Conservation (phyloP, 2,888 invertebrate genomes). For the Calameuta pallipes region DNA sequence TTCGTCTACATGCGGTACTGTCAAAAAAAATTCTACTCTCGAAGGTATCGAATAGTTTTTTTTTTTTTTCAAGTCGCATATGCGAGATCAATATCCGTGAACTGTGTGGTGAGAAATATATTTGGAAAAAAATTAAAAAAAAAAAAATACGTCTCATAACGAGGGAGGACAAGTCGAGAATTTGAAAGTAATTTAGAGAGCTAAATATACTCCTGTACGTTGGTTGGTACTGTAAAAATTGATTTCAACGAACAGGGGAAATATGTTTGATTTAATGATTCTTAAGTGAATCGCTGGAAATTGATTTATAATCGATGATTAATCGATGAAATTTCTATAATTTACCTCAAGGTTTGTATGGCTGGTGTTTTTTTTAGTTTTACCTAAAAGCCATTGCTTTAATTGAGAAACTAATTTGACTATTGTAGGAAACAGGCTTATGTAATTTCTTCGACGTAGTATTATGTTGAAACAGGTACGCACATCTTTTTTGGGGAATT, state of each 20-base stretch:
- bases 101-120: background rate
- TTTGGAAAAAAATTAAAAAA: too few species aligned
- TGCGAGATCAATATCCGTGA: background rate
- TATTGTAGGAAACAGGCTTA: background rate
- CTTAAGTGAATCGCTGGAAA: background rate
- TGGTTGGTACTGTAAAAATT: background rate
- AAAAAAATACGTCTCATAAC: background rate
- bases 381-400: background rate
- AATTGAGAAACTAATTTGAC: background rate
- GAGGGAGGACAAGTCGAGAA: background rate
- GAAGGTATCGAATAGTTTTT: background rate
- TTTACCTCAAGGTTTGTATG: background rate
- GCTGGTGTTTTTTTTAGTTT: background rate
- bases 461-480: background rate
- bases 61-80: background rate
- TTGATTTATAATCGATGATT: background rate
- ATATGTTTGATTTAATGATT: background rate
- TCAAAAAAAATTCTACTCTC: background rate
- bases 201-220: background rate
- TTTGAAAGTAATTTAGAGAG: background rate
- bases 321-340: background rate
- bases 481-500: background rate
- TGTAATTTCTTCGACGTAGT: background rate
- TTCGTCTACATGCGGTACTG: background rate
- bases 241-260: background rate